phyloP scores from a whole-genome alignment of 2,797 vertebrate species.

The Smutsia temminckii region DNA sequence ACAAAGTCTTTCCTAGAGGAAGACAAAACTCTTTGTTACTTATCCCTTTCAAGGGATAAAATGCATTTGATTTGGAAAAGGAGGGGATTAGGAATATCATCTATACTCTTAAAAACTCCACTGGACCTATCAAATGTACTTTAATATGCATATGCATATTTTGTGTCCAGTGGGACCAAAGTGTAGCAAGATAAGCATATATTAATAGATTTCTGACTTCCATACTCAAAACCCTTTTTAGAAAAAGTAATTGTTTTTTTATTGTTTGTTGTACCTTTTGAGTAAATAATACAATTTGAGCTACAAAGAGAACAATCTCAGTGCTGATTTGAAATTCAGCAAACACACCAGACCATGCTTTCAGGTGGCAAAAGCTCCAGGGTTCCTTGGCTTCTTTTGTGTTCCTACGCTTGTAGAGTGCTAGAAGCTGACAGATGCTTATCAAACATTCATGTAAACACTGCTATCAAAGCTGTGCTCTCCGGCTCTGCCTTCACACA shows the following conservation, averaged over 20 bases:
- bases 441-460: conserved; percentile 88
- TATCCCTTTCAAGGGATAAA: background rate
- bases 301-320: conserved; percentile 77
- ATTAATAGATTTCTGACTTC: conserved; percentile 73
- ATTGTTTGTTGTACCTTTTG: conserved; percentile 62
- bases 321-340: conserved; percentile 82
- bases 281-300: conserved; percentile 78
- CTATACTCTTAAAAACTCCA: conserved; percentile 43
- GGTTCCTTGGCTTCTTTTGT: conserved; percentile 81
- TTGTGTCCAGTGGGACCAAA: conserved; percentile 58
- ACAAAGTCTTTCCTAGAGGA: background rate
- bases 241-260: conserved; percentile 67
- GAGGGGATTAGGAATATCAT: background rate
- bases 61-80: background rate
- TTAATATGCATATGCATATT: conserved; percentile 7
- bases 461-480: conserved; percentile 79
- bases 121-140: conserved; percentile 43
- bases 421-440: conserved; percentile 84
- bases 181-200: conserved; percentile 42
- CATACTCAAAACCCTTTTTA: conserved; percentile 64
- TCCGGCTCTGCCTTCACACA: conserved; percentile 69
- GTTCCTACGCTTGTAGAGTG: conserved; percentile 79
- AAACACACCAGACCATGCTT: conserved; percentile 80
- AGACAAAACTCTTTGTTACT: too few species aligned
- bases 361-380: conserved; percentile 83